Evolutionary conservation across 2,797 vertebrate genomes (phyloP), one percentile per base, ranked within the genome.

Genomic region (Gorsachius magnificus): DNA sequence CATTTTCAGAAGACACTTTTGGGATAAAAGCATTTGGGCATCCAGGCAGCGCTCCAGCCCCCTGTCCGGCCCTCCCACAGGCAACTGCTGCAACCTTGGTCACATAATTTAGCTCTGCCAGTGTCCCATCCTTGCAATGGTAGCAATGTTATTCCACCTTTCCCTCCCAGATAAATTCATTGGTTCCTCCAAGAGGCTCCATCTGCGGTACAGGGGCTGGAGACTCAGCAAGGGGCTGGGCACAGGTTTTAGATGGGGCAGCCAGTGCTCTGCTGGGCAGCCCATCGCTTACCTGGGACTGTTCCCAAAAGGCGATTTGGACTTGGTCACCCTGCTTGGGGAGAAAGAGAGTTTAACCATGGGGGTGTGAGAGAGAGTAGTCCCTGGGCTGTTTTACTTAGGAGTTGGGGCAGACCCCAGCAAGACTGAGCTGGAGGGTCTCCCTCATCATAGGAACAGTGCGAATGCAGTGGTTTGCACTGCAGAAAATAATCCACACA

Each of bases 161-260:
- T 35, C 31, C 43, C 14, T 82, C 33, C 7, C 36, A 46, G 33
- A 4, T 35, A 33, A 81, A 21, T 68, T 61, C 16, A 9, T 31
- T 74, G 28, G 6, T 79, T 61, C 4, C n/a, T 20, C 36, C 29
- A 75, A 11, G n/a, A 9, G 57, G 5, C 50, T 80, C 21, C 54
- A 60, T 31, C 9, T 64, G 19, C 1, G 4, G 41, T 22, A 15
- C 0, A 4, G 25, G n/a, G 35, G 2, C 18, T 46, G 31, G 22
- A 85, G 19, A 19, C n/a, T n/a, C 45, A 26, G 51, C 26, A 11
- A 48, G 10, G 8, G 29, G 12, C 46, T 9, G 13, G 33, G 19
- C 36, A 6, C 2, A 3, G 20, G 4, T n/a, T 88, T 60, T 58
- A 66, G 6, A 24, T 4, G 6, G 63, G 45, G 17, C 25, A 58